Evolutionary conservation across 2,113 vertebrate genomes (phyloP).

Genomic region (Heloderma charlesbogerti): DNA sequence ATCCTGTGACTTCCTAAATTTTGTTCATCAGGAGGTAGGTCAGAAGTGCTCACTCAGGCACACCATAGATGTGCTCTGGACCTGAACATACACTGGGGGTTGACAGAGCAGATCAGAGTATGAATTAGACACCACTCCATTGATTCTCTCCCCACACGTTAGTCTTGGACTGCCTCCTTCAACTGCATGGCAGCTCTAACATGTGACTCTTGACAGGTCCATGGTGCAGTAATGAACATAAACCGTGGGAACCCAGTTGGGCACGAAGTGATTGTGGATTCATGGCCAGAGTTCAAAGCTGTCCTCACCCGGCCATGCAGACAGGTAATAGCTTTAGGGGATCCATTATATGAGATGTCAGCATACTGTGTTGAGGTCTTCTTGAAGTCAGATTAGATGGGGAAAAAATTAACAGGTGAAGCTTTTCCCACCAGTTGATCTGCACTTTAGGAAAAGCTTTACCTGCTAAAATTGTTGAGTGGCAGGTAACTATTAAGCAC

Average conservation of each 20-base stretch:
- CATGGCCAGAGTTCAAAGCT: conserved; percentile 43
- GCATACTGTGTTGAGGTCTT: background rate
- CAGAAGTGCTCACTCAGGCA: background rate
- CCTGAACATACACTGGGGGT: background rate
- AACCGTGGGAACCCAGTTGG: conserved; percentile 1
- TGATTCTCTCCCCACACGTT: background rate
- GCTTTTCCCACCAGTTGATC: background rate
- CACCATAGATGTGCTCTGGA: background rate
- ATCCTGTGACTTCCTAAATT: background rate
- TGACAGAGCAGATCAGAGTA: background rate
- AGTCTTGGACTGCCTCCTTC: background rate
- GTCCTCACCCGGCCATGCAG: conserved; percentile 51
- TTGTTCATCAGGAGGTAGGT: background rate
- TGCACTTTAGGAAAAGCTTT: background rate
- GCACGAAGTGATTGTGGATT: conserved; percentile 54
- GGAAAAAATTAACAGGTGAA: background rate
- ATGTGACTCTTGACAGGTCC: conserved; percentile 32
- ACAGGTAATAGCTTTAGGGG: conserved; percentile 11
- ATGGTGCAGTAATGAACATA: conserved; percentile 40
- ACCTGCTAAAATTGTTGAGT: background rate
- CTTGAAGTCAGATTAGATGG: background rate
- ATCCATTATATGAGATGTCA: background rate
- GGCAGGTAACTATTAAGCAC: background rate
- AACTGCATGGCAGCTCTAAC: background rate
- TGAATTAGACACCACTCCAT: background rate